Percentiles rank a stretch among this genome's conserved stretches.
These are phyloP conservation scores for Trypoxylus dichotomus DNA, from an alignment of 1,140 invertebrate species.

Conservation along the genomic window DNA sequence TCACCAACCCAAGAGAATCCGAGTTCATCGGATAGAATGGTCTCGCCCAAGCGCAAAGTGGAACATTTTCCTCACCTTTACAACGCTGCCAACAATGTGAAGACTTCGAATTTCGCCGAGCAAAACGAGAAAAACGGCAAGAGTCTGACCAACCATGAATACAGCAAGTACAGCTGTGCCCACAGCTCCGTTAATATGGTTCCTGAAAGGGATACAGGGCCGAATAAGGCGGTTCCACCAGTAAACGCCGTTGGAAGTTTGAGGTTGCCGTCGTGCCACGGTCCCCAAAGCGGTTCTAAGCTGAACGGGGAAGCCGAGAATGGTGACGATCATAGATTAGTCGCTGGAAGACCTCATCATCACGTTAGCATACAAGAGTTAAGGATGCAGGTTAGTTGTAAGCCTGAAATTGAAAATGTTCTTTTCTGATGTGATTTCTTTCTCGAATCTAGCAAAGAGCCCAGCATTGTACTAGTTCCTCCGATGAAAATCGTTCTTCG, in stretches of 20 bases:
- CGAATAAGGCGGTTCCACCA: constrained; percentile 54
- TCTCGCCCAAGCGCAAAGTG: constrained; percentile 49
- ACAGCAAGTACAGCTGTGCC: constrained; percentile 48
- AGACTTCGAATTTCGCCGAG: constrained; percentile 54
- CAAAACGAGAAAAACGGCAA: constrained; percentile 53
- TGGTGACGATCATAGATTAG: constrained; percentile 54
- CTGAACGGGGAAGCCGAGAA: constrained; percentile 57
- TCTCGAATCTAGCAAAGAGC: constrained; percentile 62
- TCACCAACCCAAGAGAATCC: constrained; percentile 22
- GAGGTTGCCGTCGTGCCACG: constrained; percentile 35
- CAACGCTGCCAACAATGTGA: constrained; percentile 50
- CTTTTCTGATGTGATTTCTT: constrained; percentile 1
- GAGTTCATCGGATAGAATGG: constrained; percentile 47
- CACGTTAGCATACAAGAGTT: constrained; percentile 68
- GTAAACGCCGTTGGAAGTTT: constrained; percentile 49
- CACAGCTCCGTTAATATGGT: constrained; percentile 58
- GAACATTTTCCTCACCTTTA: constrained; percentile 51
- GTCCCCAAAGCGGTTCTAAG: constrained; percentile 45
- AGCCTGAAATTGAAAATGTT: background rate
- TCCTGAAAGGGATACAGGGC: constrained; percentile 60
- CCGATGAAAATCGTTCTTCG: constrained; percentile 84
- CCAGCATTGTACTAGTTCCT: constrained; percentile 84
- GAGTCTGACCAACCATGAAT: constrained; percentile 46
- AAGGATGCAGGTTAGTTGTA: constrained; percentile 51
- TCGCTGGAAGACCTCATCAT: constrained; percentile 56